Evolutionary conservation across 1,140 invertebrate genomes (phyloP).

Genomic region (Calliopsis andreniformis): DNA sequence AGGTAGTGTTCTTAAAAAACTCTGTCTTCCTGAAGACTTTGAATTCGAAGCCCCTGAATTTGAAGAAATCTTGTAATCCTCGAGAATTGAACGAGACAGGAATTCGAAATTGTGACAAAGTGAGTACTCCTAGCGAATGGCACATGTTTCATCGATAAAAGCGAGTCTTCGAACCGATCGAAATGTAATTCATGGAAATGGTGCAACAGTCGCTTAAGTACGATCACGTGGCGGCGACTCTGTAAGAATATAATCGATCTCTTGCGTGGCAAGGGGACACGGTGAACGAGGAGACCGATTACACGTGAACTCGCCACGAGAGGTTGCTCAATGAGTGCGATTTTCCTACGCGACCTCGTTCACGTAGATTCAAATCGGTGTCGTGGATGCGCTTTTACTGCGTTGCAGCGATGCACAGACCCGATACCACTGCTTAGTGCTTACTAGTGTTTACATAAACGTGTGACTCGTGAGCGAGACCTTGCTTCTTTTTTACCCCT

Average conservation of each 20-base stretch:
- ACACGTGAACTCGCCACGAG: background rate
- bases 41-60: too few species aligned
- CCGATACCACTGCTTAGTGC: too few species aligned
- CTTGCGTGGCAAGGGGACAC: constrained; percentile 3
- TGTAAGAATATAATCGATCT: constrained; percentile 41
- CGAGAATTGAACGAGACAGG: too few species aligned
- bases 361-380: constrained; percentile 2
- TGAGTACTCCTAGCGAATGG: background rate
- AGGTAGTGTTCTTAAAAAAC: too few species aligned
- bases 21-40: too few species aligned
- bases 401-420: background rate
- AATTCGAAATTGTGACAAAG: too few species aligned
- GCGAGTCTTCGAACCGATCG: background rate
- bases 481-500: too few species aligned
- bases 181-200: constrained; percentile 11
- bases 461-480: too few species aligned
- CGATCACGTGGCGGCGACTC: constrained; percentile 39
- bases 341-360: constrained; percentile 4
- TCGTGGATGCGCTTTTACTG: constrained; percentile 27
- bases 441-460: too few species aligned
- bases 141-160: background rate
- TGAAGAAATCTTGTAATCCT: too few species aligned
- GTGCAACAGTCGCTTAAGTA: constrained; percentile 22
- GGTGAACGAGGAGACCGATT: constrained; percentile 18
- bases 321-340: constrained; percentile 37